A percentile compares a stretch with the other conserved stretches of the same genome.
Evolutionary conservation across 2,888 invertebrate genomes (phyloP).

Genomic region (Villa cingulata): DNA sequence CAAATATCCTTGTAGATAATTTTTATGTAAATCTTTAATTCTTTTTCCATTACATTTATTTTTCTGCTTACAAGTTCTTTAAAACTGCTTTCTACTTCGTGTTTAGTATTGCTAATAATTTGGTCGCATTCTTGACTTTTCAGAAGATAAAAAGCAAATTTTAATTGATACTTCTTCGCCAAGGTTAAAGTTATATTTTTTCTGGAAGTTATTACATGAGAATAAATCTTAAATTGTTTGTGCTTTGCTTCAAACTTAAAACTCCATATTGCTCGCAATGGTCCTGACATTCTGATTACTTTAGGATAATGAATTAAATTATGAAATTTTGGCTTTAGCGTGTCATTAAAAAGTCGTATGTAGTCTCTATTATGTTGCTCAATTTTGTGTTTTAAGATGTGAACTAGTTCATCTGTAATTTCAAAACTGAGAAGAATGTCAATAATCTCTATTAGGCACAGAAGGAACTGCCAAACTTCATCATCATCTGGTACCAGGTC

Average conservation of each 20-base stretch:
- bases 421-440: conserved; percentile 14
- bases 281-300: conserved; percentile 16
- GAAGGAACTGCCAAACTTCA: conserved; percentile 16
- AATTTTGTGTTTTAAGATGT: conserved; percentile 10
- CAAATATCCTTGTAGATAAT: too few species aligned
- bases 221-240: conserved; percentile 18
- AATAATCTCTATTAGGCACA: conserved; percentile 17
- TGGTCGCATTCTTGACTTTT: not conserved
- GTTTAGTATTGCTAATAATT: too few species aligned
- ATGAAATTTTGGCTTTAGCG: conserved; percentile 18
- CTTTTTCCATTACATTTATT: too few species aligned
- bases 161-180: conserved; percentile 17
- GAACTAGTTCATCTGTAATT: conserved; percentile 7
- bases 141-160: conserved; percentile 14
- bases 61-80: too few species aligned
- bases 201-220: conserved; percentile 17
- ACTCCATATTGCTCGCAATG: conserved; percentile 14
- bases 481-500: conserved; percentile 19
- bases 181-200: conserved; percentile 20
- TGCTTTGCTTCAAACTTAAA: conserved; percentile 19
- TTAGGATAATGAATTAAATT: conserved; percentile 17
- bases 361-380: conserved; percentile 10
- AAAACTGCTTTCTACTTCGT: too few species aligned
- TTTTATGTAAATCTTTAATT: too few species aligned
- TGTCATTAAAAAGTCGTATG: conserved; percentile 13